Evolutionary conservation across 2,888 invertebrate genomes (phyloP), one percentile per base, ranked within the genome.

Genomic region (Cheilosia grossa): DNA sequence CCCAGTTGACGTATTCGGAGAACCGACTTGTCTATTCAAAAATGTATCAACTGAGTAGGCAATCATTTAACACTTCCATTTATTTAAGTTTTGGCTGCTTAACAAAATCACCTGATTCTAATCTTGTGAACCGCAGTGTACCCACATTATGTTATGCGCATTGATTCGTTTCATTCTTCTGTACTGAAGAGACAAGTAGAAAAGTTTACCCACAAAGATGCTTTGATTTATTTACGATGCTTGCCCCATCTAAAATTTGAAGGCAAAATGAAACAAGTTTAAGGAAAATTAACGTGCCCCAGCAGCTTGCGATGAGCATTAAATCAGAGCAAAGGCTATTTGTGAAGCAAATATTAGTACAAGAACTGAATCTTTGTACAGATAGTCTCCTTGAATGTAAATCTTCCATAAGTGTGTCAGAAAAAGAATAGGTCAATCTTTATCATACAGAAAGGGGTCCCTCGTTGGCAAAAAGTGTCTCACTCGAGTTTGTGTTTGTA

Each of bases 291-390:
- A 17, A 24, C 24, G 10, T 13, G 49, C 27, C 4, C 21, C 42
- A 19, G 33, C 40, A 44, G 19, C 30, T 70, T 42, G 44, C 40
- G 30, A 61, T 17, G 42, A 37, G 17, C 54, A 58, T 24, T 64
- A 49, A 74, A 66, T 40, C 58, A 74, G 74, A 64, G 56, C 74
- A 66, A 66, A 74, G 56, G 19, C 27, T 74, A 47, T 74, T 44
- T 63, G 17, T 51, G 37, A 47, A 24, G 51, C 27, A 72, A 59
- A 59, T 72, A 27, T 69, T 69, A 58, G 44, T 17, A 7, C 6
- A 10, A 69, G n/a, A 21, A 33, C 7, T 4, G 17, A 19, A 37
- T 30, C 21, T 21, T 19, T 72, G 2, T 30, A 5, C 27, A 6
- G 6, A 27, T 27, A 21, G 30, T 51, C 40, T 66, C 9, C 2